Evolutionary conservation across 1,140 invertebrate species (phyloP).

Genomic region (Cyrtorhinus lividipennis): DNA sequence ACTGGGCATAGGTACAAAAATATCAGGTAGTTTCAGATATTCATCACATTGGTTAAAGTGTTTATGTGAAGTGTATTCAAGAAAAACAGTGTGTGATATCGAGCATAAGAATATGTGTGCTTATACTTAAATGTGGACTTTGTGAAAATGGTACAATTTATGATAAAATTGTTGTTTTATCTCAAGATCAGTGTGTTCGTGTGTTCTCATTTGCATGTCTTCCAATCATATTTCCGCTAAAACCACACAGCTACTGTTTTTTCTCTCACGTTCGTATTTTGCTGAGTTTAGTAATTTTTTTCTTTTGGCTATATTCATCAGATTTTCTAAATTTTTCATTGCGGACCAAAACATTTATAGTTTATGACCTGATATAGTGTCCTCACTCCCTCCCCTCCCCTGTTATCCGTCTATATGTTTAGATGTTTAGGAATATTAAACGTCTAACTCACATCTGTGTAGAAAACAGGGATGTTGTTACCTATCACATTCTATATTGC

Average conservation of each 20-base stretch:
- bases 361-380: not conserved
- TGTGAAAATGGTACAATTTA: slow-evolving; percentile 1
- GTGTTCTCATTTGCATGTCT: slow-evolving; percentile 5
- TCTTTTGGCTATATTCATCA: not conserved
- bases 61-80: not conserved
- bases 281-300: not conserved
- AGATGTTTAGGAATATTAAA: not conserved
- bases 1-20: slow-evolving; percentile 7
- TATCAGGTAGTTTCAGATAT: slow-evolving; percentile 2
- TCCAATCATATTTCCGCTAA: not conserved
- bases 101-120: slow-evolving; percentile 6
- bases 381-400: not conserved
- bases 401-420: not conserved
- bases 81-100: slow-evolving; percentile 5
- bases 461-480: not conserved
- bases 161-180: slow-evolving; percentile 2
- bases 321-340: not conserved
- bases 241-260: not conserved
- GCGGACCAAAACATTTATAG: slow-evolving; percentile 1
- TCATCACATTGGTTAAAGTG: not conserved
- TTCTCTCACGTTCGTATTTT: not conserved
- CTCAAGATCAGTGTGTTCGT: not conserved
- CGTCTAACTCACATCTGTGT: not conserved
- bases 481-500: not conserved
- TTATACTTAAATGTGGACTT: not conserved